Evolutionary conservation across 2,888 invertebrate species (phyloP).

Genomic region (Theodoxus fluviatilis): DNA sequence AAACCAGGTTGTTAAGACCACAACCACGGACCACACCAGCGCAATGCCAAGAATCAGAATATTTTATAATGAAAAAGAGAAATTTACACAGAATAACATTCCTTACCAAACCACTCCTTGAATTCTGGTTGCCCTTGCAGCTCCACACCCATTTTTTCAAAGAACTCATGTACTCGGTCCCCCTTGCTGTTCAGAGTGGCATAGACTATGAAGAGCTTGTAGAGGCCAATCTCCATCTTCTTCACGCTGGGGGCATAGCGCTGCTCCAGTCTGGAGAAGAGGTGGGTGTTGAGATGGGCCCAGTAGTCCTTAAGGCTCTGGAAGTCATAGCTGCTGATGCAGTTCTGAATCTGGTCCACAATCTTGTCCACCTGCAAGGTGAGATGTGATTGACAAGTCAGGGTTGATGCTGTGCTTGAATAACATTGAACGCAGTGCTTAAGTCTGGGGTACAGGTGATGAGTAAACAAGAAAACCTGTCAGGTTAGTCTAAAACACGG

Average conservation of each 20-base stretch:
- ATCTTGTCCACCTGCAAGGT: conserved; percentile 61
- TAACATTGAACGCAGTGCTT: too few relatives aligned
- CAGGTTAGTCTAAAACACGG: too few relatives aligned
- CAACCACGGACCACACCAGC: too few relatives aligned
- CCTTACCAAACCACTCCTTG: conserved; percentile 97
- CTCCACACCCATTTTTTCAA: conserved; percentile 84
- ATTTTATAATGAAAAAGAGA: too few relatives aligned
- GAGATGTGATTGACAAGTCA: neutral
- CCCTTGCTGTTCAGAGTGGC: conserved; percentile 81
- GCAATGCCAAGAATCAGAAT: too few relatives aligned
- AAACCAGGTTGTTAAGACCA: too few relatives aligned
- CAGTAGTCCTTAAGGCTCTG: conserved; percentile 83
- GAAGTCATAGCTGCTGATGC: conserved; percentile 80
- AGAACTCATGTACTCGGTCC: conserved; percentile 89
- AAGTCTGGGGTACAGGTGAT: too few relatives aligned
- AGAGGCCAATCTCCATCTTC: conserved; percentile 58
- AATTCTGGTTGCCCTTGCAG: conserved; percentile 89
- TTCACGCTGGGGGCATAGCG: conserved; percentile 71
- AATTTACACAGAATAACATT: neutral
- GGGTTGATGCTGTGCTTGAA: too few relatives aligned
- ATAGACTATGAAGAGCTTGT: conserved; percentile 89
- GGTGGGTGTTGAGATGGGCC: conserved; percentile 84
- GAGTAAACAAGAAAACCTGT: too few relatives aligned
- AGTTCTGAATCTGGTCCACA: conserved; percentile 80
- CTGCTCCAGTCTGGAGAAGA: conserved; percentile 87